These are phyloP conservation scores for Lomographa bimaculata DNA, from an alignment of 2,888 invertebrate species.

Conservation along the genomic window DNA sequence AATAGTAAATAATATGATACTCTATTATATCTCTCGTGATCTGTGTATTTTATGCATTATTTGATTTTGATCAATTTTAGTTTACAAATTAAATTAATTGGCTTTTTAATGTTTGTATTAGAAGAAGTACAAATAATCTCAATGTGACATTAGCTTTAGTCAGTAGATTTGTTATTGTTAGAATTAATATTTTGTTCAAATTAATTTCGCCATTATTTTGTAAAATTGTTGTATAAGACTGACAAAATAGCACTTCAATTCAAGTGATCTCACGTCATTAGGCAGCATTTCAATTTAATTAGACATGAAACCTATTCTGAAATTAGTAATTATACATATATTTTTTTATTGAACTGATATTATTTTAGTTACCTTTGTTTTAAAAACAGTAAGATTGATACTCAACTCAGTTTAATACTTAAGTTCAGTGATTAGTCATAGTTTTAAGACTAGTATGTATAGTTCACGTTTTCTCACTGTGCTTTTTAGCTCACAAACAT, in stretches of 20 bases:
- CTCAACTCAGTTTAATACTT: constrained; percentile 23
- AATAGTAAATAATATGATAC: constrained; percentile 13
- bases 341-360: constrained; percentile 10
- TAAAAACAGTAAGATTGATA: constrained; percentile 25
- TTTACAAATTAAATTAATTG: too few species aligned
- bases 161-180: constrained; percentile 15
- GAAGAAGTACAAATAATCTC: constrained; percentile 17
- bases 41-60: constrained; percentile 11
- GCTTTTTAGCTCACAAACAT: constrained; percentile 27
- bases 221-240: constrained; percentile 36
- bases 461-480: constrained; percentile 26
- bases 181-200: constrained; percentile 3
- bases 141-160: constrained; percentile 7
- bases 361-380: constrained; percentile 39
- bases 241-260: constrained; percentile 30
- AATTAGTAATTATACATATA: neutral
- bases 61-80: too few species aligned
- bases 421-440: constrained; percentile 30
- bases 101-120: constrained; percentile 9
- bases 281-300: constrained; percentile 16
- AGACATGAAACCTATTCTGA: too few species aligned
- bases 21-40: constrained; percentile 6
- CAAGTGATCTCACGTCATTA: constrained; percentile 40
- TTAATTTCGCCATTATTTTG: constrained; percentile 24
- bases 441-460: constrained; percentile 25